Evolutionary conservation across 2,113 vertebrate genomes (phyloP), one percentile per base, ranked within the genome.

Genomic region (Actenoides lindsayi): DNA sequence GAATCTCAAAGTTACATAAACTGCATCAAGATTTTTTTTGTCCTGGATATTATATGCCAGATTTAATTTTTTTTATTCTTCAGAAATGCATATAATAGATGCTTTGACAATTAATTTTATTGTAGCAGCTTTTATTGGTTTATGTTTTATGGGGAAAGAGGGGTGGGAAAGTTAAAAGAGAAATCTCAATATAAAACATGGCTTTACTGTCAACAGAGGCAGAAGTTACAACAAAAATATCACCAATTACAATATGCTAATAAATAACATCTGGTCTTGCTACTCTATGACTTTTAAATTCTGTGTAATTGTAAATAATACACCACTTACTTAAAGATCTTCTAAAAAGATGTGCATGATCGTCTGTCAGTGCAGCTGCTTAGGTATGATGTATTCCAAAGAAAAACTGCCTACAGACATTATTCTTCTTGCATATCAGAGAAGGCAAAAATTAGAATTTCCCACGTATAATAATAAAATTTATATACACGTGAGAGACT

Each of bases 121-220:
- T 53, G 3, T 17, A 57, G 5, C 4, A 35, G 15, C 6, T 33
- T 74, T 65, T 46, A 63, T 60, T 53, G 4, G 12, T 77, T 75
- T 30, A 0, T 2, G 4, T 16, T 80, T 67, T 30, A 0, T 2
- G 4, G 1, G 9, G 9, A 5, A 54, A 74, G 3, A 68, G 2
- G 1, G 2, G 3, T 10, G 65, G 24, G 5, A 60, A 87, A 46
- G 5, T 11, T 5, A 87, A 90, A 90, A 64, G 6, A 64, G 39
- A 74, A 74, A 19, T 41, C 37, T 87, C 23, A 41, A 3, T 44
- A 70, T 46, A 37, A 82, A 93, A 71, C 17, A 1, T 23, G 6
- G 11, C 4, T 51, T 42, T 77, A 31, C 21, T 41, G 53, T 63
- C 20, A 56, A 11, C 2, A 60, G 27, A 63, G 13, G n/a, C 91